Base-by-base conservation (phyloP, 2,888 invertebrate genomes). In the Stegophylla sp. region DNA sequence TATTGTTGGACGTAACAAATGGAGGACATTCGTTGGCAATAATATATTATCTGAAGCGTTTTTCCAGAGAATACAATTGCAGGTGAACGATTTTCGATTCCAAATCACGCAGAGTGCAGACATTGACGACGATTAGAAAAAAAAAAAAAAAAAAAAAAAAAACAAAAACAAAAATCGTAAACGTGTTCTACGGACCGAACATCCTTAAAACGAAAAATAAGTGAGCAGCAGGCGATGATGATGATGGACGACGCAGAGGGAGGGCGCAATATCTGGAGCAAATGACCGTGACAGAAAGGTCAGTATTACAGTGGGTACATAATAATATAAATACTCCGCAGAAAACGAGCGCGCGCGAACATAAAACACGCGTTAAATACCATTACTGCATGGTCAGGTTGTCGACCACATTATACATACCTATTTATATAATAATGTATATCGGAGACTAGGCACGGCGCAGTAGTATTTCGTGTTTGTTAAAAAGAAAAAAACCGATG, bases 201-300 rank as follows among this genome's bases (percentile, higher is more conserved):
- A 73, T 59, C 59, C 74, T 48, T 9, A 34, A 48, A 74, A 74
- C 15, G 28, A 15, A 45, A 73, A 73, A n/a, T n/a, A n/a, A n/a
- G n/a, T n/a, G n/a, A n/a, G n/a, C 13, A 20, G 23, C 17, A 20
- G 5, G 7, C 45, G 15, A 12, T n/a, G n/a, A 5, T 34, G 45
- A 7, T 12, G 5, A 45, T 13, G 15, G 66, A 45, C 9, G 26
- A 67, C 64, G 28, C 12, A 4, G 13, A n/a, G 51, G 13, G 20
- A 71, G 20, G n/a, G 13, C 5, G 43, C 17, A 48, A 15, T 34
- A 75, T 63, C 34, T 64, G 51, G 74, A 75, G 48, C 74, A 63
- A 64, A 75, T 63, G 51, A 75, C 74, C 74, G 74, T 75, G 51
- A 75, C 74, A 63, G 51, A 51, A 63, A 75, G 74, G 74, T 75